A percentile compares a stretch with the other conserved stretches of the same genome.
phyloP scores from a whole-genome alignment of 37 sponge, comb jelly and placozoan species.

The Halisarca cf. caerulea region DNA sequence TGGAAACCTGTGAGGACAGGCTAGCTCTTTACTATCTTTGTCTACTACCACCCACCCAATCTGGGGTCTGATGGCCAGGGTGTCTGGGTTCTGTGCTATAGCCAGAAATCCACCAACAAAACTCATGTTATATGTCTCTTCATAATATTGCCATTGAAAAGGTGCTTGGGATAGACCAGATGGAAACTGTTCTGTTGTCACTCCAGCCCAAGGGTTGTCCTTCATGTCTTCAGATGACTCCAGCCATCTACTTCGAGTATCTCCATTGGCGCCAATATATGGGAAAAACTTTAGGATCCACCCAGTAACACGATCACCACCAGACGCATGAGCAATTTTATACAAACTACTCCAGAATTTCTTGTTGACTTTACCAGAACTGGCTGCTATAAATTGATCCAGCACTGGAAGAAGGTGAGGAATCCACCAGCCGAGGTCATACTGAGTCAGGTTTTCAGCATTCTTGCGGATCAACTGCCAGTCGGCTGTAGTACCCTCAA shows the following conservation, averaged over 20 bases:
- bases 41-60: slow-evolving; percentile 66
- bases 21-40: too few species aligned
- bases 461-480: slow-evolving; percentile 53
- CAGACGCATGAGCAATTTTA: slow-evolving; percentile 18
- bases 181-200: slow-evolving; percentile 29
- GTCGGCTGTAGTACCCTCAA: slow-evolving; percentile 56
- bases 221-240: background rate
- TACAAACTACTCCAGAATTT: slow-evolving; percentile 59
- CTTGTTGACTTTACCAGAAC: slow-evolving; percentile 39
- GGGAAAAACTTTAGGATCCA: slow-evolving; percentile 60
- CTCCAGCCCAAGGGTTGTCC: background rate
- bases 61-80: slow-evolving; percentile 48
- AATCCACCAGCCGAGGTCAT: slow-evolving; percentile 60
- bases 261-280: slow-evolving; percentile 11
- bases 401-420: slow-evolving; percentile 33
- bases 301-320: slow-evolving; percentile 45
- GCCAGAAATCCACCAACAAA: slow-evolving; percentile 67
- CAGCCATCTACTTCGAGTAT: too few species aligned
- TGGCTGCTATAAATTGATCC: slow-evolving; percentile 62
- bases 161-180: slow-evolving; percentile 40
- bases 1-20: too few species aligned
- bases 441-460: slow-evolving; percentile 34
- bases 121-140: slow-evolving; percentile 18
- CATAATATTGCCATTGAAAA: slow-evolving; percentile 38
- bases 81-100: slow-evolving; percentile 32